Conservation (phyloP, 2,797 vertebrate species). For the Urocyon cinereoargenteus region DNA sequence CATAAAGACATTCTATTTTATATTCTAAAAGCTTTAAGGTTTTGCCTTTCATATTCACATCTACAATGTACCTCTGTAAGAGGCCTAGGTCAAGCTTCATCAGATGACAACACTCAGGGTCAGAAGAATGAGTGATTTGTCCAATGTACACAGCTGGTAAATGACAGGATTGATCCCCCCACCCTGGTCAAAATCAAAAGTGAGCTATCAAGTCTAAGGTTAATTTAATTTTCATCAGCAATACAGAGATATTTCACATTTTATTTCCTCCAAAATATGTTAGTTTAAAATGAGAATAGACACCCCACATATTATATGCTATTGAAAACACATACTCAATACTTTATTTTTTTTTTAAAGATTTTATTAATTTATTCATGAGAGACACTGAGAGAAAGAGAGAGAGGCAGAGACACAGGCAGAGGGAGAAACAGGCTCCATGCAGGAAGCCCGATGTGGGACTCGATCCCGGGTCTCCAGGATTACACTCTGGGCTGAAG, state of each 20-base stretch:
- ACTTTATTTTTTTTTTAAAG: background rate
- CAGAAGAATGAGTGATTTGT: background rate
- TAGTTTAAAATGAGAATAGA: conserved; percentile 29
- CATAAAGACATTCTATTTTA: background rate
- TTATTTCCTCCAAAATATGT: conserved; percentile 1
- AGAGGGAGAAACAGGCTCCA: too few species aligned
- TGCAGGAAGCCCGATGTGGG: too few species aligned
- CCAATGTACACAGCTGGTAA: background rate
- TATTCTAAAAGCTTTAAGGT: background rate
- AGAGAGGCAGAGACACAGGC: too few species aligned
- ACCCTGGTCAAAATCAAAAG: background rate
- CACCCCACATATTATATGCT: background rate
- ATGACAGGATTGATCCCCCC: background rate
- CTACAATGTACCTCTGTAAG: background rate
- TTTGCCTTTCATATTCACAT: background rate
- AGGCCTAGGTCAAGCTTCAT: background rate
- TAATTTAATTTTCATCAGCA: background rate
- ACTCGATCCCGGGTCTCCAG: too few species aligned
- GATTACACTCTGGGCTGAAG: too few species aligned
- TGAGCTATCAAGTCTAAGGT: background rate
- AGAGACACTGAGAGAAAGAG: too few species aligned
- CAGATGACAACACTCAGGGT: background rate
- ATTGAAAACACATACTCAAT: background rate
- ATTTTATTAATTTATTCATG: too few species aligned
- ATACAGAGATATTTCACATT: background rate